Evolutionary conservation across 1,140 invertebrate species (phyloP).

Genomic region (Aleiodes sp.): DNA sequence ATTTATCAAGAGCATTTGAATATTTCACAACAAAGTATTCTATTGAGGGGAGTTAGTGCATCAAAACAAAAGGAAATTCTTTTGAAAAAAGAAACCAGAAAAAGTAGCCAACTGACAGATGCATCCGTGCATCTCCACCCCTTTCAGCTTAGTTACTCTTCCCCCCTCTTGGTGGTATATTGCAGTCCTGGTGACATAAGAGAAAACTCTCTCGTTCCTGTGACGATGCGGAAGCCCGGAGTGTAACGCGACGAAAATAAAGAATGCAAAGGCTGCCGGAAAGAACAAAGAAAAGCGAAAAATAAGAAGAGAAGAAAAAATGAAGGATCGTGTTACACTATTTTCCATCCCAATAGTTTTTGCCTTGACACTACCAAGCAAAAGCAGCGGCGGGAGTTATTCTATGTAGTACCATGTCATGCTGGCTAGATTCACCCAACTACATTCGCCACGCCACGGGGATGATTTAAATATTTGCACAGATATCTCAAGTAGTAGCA

Average conservation of each 20-base stretch:
- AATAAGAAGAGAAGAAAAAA: not conserved
- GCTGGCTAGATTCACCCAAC: no score
- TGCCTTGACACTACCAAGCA: no score
- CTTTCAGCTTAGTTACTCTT: conserved; percentile 18
- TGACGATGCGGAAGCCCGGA: not conserved
- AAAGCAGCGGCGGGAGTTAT: no score
- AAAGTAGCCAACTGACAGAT: not conserved
- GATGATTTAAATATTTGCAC: conserved; percentile 3
- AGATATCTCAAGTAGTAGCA: not conserved
- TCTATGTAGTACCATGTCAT: no score
- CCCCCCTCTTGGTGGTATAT: not conserved
- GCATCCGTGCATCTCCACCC: not conserved
- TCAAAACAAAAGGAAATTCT: not conserved
- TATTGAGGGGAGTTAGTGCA: no score
- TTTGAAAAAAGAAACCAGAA: not conserved
- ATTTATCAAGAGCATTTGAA: no score
- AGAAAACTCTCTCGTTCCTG: not conserved
- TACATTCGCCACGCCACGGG: no score
- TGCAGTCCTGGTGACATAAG: conserved; percentile 17
- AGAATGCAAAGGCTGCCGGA: not conserved
- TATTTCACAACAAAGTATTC: no score
- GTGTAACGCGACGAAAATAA: conserved; percentile 9
- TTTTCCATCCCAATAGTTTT: no score
- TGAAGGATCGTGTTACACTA: no score
- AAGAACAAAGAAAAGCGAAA: not conserved